Conservation (phyloP, 2,113 vertebrate genomes). For the Laticauda laticaudata region DNA sequence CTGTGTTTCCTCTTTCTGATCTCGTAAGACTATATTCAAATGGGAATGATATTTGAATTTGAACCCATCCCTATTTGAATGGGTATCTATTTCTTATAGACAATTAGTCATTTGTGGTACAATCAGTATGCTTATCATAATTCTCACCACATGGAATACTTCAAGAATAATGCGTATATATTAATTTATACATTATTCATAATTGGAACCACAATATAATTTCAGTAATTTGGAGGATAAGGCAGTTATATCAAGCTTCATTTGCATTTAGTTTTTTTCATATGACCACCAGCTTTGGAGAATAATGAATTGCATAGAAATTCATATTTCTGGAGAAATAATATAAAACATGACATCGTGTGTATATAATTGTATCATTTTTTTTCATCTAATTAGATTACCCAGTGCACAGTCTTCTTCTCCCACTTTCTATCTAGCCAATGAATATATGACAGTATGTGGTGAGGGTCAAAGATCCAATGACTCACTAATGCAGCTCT, state of each 20-base stretch:
- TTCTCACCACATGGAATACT: not conserved
- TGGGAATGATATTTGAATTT: not conserved
- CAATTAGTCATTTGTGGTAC: no score
- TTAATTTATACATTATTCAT: slow-evolving; percentile 7
- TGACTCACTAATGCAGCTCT: not conserved
- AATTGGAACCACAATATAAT: not conserved
- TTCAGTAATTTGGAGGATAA: not conserved
- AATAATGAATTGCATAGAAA: not conserved
- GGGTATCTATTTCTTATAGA: not conserved
- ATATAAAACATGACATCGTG: not conserved
- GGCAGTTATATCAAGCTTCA: not conserved
- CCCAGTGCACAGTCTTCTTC: not conserved
- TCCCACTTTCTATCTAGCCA: not conserved
- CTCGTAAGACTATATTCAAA: not conserved
- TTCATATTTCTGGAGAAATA: not conserved
- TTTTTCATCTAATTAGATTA: not conserved
- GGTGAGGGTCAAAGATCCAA: not conserved
- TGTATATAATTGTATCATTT: not conserved
- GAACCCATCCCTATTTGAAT: not conserved
- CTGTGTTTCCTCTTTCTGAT: not conserved
- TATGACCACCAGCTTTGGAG: not conserved
- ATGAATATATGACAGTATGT: not conserved
- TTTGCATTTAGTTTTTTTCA: not conserved
- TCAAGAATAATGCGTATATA: not conserved
- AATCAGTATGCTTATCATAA: not conserved